These are phyloP conservation scores for Eunapius fragilis DNA, from an alignment of 37 sponge, comb jelly and placozoan genomes.

Conservation along the genomic window DNA sequence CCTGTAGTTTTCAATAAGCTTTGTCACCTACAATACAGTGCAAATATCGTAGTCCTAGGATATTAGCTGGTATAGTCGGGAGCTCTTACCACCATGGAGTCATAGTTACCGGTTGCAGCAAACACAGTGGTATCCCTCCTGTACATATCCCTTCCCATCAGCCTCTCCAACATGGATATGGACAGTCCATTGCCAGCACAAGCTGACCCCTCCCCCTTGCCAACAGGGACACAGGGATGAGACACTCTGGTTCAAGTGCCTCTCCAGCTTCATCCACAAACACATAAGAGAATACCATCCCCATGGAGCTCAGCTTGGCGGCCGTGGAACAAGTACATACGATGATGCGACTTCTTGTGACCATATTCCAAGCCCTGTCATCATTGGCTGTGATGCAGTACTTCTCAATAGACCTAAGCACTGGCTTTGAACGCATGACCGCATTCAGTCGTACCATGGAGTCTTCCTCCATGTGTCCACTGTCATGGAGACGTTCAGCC, in stretches of 20 bases:
- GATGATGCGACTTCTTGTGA: constrained; percentile 40
- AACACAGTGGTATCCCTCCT: constrained; percentile 50
- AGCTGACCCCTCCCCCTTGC: constrained; percentile 45
- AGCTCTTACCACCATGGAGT: constrained; percentile 50
- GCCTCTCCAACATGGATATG: constrained; percentile 73
- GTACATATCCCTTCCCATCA: constrained; percentile 60
- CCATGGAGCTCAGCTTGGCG: constrained; percentile 51
- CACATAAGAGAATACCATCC: constrained; percentile 75
- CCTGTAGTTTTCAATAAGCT: constrained; percentile 76
- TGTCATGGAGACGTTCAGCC: constrained; percentile 42
- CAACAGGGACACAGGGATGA: constrained; percentile 53
- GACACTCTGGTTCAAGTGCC: constrained; percentile 80
- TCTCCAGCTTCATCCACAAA: constrained; percentile 89
- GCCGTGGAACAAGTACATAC: constrained; percentile 79
- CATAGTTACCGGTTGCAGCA: constrained; percentile 61
- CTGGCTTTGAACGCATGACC: constrained; percentile 37
- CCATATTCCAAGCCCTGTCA: constrained; percentile 44
- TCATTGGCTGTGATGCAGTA: constrained; percentile 50
- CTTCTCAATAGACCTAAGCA: constrained; percentile 26
- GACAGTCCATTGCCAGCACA: constrained; percentile 72
- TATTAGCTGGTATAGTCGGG: background rate
- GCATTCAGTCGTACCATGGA: constrained; percentile 80
- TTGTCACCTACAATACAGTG: constrained; percentile 58
- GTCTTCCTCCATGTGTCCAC: constrained; percentile 17
- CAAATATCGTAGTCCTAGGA: background rate